These are phyloP conservation scores for Dolichoris vasculosae DNA, from an alignment of 1,140 invertebrate species.

Conservation along the genomic window DNA sequence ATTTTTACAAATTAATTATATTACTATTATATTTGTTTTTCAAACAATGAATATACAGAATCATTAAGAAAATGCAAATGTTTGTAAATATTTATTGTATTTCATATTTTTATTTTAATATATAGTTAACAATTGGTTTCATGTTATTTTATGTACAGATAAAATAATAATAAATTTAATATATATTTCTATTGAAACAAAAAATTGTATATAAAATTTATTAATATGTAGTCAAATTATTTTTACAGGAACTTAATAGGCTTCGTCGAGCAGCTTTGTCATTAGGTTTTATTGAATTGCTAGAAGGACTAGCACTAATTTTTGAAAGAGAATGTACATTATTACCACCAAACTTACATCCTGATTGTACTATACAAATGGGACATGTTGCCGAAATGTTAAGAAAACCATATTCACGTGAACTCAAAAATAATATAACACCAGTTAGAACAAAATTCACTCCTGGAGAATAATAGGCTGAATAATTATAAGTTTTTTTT, in stretches of 20 bases:
- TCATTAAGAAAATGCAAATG: too few species aligned
- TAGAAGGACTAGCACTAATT: slow-evolving; percentile 85
- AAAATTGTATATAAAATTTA: slow-evolving; percentile 23
- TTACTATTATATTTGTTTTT: too few species aligned
- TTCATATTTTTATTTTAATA: too few species aligned
- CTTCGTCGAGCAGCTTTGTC: slow-evolving; percentile 91
- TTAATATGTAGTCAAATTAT: slow-evolving; percentile 20
- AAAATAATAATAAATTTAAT: too few species aligned
- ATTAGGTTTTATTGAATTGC: slow-evolving; percentile 88
- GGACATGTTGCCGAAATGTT: slow-evolving; percentile 89
- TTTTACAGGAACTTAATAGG: slow-evolving; percentile 89
- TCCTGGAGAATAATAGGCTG: slow-evolving; percentile 50
- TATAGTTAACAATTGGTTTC: too few species aligned
- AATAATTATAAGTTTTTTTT: slow-evolving; percentile 38
- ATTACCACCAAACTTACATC: slow-evolving; percentile 85
- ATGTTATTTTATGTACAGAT: too few species aligned
- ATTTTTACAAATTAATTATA: too few species aligned
- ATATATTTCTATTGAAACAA: not conserved
- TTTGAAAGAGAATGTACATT: slow-evolving; percentile 92
- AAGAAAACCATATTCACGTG: slow-evolving; percentile 78
- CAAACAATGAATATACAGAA: too few species aligned
- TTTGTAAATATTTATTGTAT: too few species aligned
- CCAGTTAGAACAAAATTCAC: slow-evolving; percentile 80
- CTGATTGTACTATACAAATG: slow-evolving; percentile 91
- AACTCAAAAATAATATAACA: slow-evolving; percentile 79